These are phyloP conservation scores for Acestrorhynchus altus DNA, from an alignment of 2,797 vertebrate genomes.

Conservation along the genomic window DNA sequence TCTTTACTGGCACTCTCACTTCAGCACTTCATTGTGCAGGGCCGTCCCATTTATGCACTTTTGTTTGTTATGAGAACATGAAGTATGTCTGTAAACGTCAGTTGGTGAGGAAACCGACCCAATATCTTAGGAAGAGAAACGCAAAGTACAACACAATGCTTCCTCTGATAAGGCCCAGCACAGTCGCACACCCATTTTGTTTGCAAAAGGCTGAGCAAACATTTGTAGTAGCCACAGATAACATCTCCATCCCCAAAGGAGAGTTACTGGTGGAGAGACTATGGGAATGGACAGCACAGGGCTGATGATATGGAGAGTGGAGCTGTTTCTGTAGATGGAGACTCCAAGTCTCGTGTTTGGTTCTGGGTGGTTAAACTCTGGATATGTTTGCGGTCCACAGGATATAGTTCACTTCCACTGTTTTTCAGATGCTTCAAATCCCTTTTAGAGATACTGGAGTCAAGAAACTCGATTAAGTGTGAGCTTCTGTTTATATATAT, in stretches of 20 bases:
- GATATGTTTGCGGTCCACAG: slow-evolving; percentile 25
- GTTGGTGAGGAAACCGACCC: background rate
- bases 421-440: background rate
- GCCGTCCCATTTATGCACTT: no score
- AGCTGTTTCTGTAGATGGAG: slow-evolving; percentile 15
- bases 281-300: slow-evolving; percentile 13
- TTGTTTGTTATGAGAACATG: background rate
- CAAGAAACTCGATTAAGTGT: background rate
- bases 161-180: slow-evolving; percentile 43
- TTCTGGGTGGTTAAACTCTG: slow-evolving; percentile 34
- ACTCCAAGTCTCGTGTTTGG: slow-evolving; percentile 43
- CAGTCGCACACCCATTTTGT: slow-evolving; percentile 62
- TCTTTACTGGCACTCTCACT: no score
- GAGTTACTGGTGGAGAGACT: slow-evolving; percentile 50
- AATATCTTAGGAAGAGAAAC: background rate
- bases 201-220: slow-evolving; percentile 69
- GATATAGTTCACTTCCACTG: slow-evolving; percentile 5
- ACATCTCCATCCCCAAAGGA: slow-evolving; percentile 69
- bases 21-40: no score
- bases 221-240: slow-evolving; percentile 70
- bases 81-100: background rate
- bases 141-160: slow-evolving; percentile 17
- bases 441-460: background rate
- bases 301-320: slow-evolving; percentile 17
- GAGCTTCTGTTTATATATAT: background rate